Evolutionary conservation across 1,140 invertebrate genomes (phyloP).

Genomic region (Whitmania pigra): DNA sequence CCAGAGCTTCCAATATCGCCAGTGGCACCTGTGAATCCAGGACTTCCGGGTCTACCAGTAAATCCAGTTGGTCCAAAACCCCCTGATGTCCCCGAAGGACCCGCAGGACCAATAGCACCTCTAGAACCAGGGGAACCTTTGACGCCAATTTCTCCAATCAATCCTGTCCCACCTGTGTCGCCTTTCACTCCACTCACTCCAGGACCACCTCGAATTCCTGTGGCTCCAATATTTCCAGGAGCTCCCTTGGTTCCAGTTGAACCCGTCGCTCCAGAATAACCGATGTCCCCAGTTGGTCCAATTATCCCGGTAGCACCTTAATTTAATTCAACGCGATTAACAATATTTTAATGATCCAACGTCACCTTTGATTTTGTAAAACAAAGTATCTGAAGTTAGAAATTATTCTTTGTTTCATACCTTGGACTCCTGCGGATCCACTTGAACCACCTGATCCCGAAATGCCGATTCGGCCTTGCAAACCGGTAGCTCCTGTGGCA

Average conservation of each 20-base stretch:
- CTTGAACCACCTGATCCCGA: neutral
- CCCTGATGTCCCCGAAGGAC: neutral
- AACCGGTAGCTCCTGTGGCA: constrained; percentile 3
- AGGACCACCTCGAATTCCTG: constrained; percentile 6
- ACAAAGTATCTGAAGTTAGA: neutral
- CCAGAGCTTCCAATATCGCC: constrained; percentile 14
- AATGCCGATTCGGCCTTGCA: neutral
- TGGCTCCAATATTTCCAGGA: constrained; percentile 12
- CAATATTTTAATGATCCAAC: neutral
- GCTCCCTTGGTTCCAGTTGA: constrained; percentile 27
- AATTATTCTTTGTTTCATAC: neutral
- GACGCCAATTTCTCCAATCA: neutral
- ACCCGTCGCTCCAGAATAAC: constrained; percentile 50
- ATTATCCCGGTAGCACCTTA: constrained; percentile 26
- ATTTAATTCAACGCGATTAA: neutral
- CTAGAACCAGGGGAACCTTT: neutral
- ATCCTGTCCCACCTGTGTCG: constrained; percentile 5
- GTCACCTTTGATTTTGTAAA: no score
- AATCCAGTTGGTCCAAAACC: constrained; percentile 6
- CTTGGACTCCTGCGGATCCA: neutral
- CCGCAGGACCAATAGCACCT: constrained; percentile 11
- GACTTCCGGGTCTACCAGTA: constrained; percentile 11
- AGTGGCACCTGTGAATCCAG: constrained; percentile 6
- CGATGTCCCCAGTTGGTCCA: constrained; percentile 49
- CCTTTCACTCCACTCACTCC: constrained; percentile 10